phyloP scores from a whole-genome alignment of 2,888 invertebrate genomes.

The Apotomis capreana region DNA sequence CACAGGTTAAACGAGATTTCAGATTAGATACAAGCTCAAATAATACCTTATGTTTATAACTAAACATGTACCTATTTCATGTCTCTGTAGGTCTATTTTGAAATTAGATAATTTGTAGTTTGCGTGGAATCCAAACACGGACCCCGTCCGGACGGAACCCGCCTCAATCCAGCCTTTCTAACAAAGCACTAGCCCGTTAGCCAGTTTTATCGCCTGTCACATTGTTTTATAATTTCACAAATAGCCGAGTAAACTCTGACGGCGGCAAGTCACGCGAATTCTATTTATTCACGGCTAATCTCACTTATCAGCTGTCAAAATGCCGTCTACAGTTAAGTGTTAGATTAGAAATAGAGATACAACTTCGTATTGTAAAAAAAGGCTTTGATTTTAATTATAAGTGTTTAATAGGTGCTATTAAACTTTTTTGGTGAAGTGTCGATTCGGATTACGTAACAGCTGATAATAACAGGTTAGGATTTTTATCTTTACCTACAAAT shows the following conservation, averaged over 20 bases:
- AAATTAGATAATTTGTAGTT: too few relatives aligned
- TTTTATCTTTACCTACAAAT: not conserved
- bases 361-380: not conserved
- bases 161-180: conserved; percentile 16
- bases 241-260: conserved; percentile 38
- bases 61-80: too few relatives aligned
- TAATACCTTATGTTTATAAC: too few relatives aligned
- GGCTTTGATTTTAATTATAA: not conserved
- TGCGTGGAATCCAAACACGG: too few relatives aligned
- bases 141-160: conserved; percentile 27
- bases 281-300: conserved; percentile 11
- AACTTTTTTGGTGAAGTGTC: not conserved
- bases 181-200: conserved; percentile 14
- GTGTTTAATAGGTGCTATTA: not conserved
- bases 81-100: too few relatives aligned
- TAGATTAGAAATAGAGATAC: not conserved
- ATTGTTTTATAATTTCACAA: conserved; percentile 44
- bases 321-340: conserved; percentile 9
- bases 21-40: too few relatives aligned
- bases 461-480: not conserved
- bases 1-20: too few relatives aligned
- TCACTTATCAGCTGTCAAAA: conserved; percentile 20
- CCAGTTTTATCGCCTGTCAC: conserved; percentile 41
- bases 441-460: not conserved
- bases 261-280: conserved; percentile 28